Percentiles rank a stretch among this genome's conserved stretches.
These are phyloP conservation scores for Ophthalmolycus amberensis DNA, from an alignment of 2,113 vertebrate genomes.

Conservation along the genomic window DNA sequence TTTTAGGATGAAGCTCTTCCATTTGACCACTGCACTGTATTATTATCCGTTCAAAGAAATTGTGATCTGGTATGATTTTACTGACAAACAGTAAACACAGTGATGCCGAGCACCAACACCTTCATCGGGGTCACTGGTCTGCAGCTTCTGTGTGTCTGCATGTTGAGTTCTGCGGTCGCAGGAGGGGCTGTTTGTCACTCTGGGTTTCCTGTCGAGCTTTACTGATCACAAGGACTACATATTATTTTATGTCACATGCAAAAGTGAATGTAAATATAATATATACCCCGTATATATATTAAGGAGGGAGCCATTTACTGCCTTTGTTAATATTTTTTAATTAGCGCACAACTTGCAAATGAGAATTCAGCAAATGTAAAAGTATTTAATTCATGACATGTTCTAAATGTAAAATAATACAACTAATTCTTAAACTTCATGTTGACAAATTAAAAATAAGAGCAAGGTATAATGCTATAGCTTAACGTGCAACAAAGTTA, in stretches of 20 bases:
- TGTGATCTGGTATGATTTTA: not conserved
- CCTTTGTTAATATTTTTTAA: not conserved
- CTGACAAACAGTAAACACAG: not conserved
- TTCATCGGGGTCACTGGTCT: not conserved
- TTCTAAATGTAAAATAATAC: not conserved
- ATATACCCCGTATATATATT: no score
- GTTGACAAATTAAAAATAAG: not conserved
- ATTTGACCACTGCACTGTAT: not conserved
- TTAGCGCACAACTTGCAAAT: not conserved
- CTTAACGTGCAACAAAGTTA: not conserved
- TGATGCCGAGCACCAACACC: not conserved
- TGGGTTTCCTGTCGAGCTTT: constrained; percentile 20
- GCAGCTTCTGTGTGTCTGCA: not conserved
- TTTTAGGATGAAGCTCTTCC: not conserved
- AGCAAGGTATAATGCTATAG: not conserved
- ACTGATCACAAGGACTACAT: not conserved
- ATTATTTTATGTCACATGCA: not conserved
- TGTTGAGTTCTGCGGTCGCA: not conserved
- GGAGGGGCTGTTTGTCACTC: not conserved
- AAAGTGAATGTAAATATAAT: not conserved
- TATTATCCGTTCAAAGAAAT: not conserved
- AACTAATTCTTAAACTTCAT: not conserved
- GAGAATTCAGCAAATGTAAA: not conserved
- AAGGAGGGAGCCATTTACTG: not conserved
- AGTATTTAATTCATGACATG: not conserved